A percentile compares a stretch with the other conserved stretches of the same genome.
phyloP scores from a whole-genome alignment of 2,113 vertebrate genomes.

The Sclerurus mexicanus region DNA sequence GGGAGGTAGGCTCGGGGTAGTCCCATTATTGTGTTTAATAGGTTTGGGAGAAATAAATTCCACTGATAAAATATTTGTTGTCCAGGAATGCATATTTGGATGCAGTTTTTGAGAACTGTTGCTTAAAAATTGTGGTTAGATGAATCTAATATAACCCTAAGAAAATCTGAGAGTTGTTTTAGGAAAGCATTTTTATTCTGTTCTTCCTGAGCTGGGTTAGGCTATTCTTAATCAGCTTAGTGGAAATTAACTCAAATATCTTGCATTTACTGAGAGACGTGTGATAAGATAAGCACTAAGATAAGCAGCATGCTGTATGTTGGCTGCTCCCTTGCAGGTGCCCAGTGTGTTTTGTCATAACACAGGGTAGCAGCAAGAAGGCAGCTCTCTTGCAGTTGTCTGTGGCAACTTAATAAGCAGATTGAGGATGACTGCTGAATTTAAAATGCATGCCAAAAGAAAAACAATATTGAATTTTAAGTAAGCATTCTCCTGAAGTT shows the following conservation, averaged over 20 bases:
- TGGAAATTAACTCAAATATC: neutral
- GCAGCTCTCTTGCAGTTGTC: neutral
- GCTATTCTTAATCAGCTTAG: neutral
- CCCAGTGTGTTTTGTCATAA: rapidly evolving
- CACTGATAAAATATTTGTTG: neutral
- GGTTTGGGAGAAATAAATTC: slow-evolving; percentile 6
- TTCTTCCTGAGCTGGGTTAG: neutral
- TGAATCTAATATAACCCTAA: neutral
- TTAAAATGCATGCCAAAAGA: neutral
- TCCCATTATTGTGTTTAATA: neutral
- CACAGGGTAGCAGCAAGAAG: neutral
- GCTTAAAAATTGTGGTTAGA: neutral
- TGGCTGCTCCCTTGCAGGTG: neutral
- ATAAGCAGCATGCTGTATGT: neutral
- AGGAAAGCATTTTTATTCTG: neutral
- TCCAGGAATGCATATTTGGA: neutral
- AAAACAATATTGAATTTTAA: neutral
- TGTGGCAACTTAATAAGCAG: neutral
- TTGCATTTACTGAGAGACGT: neutral
- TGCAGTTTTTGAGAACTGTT: neutral
- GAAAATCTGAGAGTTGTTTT: neutral
- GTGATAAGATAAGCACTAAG: neutral
- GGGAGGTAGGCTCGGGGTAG: slow-evolving; percentile 51
- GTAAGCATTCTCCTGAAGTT: neutral
- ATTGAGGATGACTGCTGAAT: neutral